Evolutionary conservation across 2,888 invertebrate species (phyloP).

Genomic region (Apeira syringaria): DNA sequence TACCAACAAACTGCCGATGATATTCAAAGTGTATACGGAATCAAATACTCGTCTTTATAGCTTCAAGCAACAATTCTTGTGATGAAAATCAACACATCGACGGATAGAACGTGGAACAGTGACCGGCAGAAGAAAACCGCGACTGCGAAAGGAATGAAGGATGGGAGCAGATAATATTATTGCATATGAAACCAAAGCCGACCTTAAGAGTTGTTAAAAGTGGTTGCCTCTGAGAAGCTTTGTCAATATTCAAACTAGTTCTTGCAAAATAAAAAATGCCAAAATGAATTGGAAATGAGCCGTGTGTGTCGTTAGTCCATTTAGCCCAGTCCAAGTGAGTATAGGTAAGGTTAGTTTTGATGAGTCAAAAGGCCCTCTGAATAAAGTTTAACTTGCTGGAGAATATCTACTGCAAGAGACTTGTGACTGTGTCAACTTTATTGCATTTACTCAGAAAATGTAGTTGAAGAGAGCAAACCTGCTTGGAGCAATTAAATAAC

Average conservation of each 20-base stretch:
- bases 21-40: background rate
- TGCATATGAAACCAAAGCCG: background rate
- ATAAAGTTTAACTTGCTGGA: slow-evolving; percentile 39
- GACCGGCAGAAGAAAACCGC: too few relatives aligned
- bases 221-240: background rate
- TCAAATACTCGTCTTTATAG: background rate
- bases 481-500: too few relatives aligned
- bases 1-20: background rate
- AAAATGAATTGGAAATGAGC: slow-evolving; percentile 24
- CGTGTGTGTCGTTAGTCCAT: slow-evolving; percentile 64
- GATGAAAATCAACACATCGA: background rate
- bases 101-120: background rate
- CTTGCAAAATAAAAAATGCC: slow-evolving; percentile 5
- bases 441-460: too few relatives aligned
- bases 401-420: too few relatives aligned
- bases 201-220: background rate
- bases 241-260: slow-evolving; percentile 13
- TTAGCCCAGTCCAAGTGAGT: slow-evolving; percentile 69
- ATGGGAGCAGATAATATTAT: background rate
- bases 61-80: background rate
- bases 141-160: background rate
- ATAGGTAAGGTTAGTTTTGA: slow-evolving; percentile 62
- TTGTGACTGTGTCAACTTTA: too few relatives aligned
- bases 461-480: too few relatives aligned
- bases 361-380: slow-evolving; percentile 59